Conservation (phyloP, 2,888 invertebrate genomes). For the Cyclophora albipunctata region DNA sequence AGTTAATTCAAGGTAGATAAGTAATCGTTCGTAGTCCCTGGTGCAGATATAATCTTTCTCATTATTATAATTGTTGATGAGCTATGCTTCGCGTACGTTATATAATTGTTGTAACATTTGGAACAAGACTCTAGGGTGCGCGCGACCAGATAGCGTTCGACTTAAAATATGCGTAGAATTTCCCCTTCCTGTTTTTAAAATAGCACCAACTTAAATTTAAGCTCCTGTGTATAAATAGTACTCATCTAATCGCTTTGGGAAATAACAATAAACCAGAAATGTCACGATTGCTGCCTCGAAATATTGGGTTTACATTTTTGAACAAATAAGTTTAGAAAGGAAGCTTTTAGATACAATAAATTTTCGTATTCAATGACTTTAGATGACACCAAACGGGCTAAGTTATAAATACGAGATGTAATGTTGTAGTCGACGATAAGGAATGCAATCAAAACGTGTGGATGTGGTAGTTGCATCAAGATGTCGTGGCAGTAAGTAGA, state of each 20-base stretch:
- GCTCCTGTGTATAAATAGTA: conserved; percentile 53
- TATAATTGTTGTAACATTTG: not conserved
- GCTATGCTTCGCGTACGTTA: no score
- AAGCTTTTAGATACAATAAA: conserved; percentile 5
- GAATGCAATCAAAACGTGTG: conserved; percentile 19
- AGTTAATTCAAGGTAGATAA: no score
- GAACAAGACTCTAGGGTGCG: conserved; percentile 21
- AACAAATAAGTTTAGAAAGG: conserved; percentile 18
- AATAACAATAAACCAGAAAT: conserved; percentile 61
- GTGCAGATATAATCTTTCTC: no score
- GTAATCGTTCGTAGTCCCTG: no score
- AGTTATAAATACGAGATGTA: conserved; percentile 7
- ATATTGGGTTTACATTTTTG: conserved; percentile 28
- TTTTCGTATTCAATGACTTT: conserved; percentile 8
- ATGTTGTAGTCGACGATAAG: conserved; percentile 16
- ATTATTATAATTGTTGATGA: no score
- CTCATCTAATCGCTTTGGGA: conserved; percentile 49
- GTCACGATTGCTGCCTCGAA: conserved; percentile 42
- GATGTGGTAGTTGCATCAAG: conserved; percentile 21
- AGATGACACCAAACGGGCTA: not conserved
- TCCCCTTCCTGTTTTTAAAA: conserved; percentile 65
- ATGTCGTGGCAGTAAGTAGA: conserved; percentile 29
- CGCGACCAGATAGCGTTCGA: conserved; percentile 31
- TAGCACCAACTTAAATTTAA: conserved; percentile 55
- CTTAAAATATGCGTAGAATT: conserved; percentile 55